Conservation (phyloP, 1,140 invertebrate species). For the Amphibalanus amphitrite region DNA sequence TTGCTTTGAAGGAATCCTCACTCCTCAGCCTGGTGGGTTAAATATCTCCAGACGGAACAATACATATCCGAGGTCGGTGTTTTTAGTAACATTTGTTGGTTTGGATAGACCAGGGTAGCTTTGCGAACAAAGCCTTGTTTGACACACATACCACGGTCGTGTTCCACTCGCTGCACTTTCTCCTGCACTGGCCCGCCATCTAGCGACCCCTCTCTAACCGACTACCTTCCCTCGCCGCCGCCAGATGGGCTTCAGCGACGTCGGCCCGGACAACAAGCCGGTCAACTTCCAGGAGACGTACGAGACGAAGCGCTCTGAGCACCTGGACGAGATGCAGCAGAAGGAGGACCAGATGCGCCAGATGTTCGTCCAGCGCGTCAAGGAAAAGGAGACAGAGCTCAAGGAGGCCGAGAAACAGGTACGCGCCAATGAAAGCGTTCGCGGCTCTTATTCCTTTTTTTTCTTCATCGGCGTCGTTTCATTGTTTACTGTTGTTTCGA, state of each 20-base stretch:
- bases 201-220: background rate
- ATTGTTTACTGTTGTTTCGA: too few species aligned
- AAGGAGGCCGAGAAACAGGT: conserved; percentile 92
- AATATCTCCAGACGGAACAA: too few species aligned
- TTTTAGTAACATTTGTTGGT: too few species aligned
- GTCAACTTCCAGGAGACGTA: conserved; percentile 92
- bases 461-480: background rate
- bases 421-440: too few species aligned
- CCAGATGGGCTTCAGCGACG: conserved; percentile 87
- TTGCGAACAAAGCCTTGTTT: too few species aligned
- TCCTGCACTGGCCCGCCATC: conserved; percentile 5
- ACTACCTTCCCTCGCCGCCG: conserved; percentile 12
- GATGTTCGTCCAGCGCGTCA: conserved; percentile 89
- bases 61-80: too few species aligned
- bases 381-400: conserved; percentile 89
- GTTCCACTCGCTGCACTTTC: conserved; percentile 10
- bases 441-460: conserved; percentile 15
- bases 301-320: conserved; percentile 76
- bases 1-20: conserved; percentile 11
- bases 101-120: too few species aligned
- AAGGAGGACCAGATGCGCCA: conserved; percentile 96
- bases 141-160: background rate
- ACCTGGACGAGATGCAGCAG: conserved; percentile 73
- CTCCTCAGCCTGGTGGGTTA: conserved; percentile 5
- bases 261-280: conserved; percentile 78